phyloP scores from a whole-genome alignment of 2,797 vertebrate genomes.

The Cyclura pinguis region DNA sequence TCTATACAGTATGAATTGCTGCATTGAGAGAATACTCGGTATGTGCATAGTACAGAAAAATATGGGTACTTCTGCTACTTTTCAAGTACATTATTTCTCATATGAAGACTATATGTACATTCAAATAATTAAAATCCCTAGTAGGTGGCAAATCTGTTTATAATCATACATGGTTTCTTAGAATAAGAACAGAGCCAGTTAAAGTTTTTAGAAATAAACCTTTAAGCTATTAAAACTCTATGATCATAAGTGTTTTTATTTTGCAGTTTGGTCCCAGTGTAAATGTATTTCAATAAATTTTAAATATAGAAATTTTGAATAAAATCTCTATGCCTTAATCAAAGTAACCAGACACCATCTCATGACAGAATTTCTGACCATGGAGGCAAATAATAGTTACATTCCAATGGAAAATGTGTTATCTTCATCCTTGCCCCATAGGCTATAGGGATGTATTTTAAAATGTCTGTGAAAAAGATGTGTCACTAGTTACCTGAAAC shows the following conservation, averaged over 20 bases:
- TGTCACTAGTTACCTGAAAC: background rate
- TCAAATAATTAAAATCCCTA: slow-evolving; percentile 51
- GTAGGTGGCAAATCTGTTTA: slow-evolving; percentile 44
- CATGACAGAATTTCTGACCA: background rate
- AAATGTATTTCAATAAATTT: slow-evolving; percentile 32
- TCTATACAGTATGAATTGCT: background rate
- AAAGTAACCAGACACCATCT: slow-evolving; percentile 35
- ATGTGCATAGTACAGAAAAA: slow-evolving; percentile 51
- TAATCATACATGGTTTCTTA: slow-evolving; percentile 54
- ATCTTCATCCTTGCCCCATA: background rate
- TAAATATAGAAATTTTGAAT: slow-evolving; percentile 2
- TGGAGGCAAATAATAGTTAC: background rate
- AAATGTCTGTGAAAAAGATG: background rate
- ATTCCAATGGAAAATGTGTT: background rate
- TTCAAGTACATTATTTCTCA: slow-evolving; percentile 55
- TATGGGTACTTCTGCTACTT: slow-evolving; percentile 46
- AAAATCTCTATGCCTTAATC: background rate
- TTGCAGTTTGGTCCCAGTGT: background rate
- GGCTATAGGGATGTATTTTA: background rate
- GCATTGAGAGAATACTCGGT: slow-evolving; percentile 51
- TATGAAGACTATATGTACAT: slow-evolving; percentile 51
- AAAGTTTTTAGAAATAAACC: background rate
- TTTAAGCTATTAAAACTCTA: slow-evolving; percentile 34
- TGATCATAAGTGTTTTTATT: slow-evolving; percentile 32
- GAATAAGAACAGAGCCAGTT: slow-evolving; percentile 53